Percentiles rank a stretch among this genome's conserved stretches.
Conservation (phyloP, 1,140 invertebrate genomes). For the Drosophila ironensis region DNA sequence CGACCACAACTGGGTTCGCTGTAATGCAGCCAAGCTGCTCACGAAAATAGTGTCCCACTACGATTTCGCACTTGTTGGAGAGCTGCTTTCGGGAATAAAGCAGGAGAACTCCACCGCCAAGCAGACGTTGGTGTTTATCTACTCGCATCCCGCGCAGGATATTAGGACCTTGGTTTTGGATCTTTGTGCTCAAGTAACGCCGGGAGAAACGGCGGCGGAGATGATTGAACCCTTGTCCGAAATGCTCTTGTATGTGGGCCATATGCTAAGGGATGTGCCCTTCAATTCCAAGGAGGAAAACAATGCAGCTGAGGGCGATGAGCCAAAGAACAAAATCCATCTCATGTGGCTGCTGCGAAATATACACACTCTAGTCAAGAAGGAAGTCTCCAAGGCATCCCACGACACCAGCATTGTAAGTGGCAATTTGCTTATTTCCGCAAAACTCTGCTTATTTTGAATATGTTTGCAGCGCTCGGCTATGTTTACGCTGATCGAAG, state of each 20-base stretch:
- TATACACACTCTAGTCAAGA: constrained; percentile 85
- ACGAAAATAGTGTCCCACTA: constrained; percentile 87
- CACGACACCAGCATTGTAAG: constrained; percentile 83
- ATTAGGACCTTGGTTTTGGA: constrained; percentile 88
- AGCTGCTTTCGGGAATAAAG: constrained; percentile 60
- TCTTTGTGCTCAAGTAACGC: constrained; percentile 88
- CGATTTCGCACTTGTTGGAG: constrained; percentile 83
- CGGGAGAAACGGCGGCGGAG: constrained; percentile 83
- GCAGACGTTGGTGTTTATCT: constrained; percentile 84
- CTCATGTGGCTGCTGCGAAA: constrained; percentile 84
- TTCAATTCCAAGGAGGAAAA: constrained; percentile 64
- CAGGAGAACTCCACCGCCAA: constrained; percentile 9
- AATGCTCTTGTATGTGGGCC: constrained; percentile 88
- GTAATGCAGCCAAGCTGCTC: constrained; percentile 88
- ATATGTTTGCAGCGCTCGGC: constrained; percentile 83
- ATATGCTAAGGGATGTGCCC: constrained; percentile 84
- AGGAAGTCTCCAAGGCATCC: constrained; percentile 84
- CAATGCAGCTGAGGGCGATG: constrained; percentile 10
- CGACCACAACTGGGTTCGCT: constrained; percentile 87
- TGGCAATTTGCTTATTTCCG: too few relatives aligned
- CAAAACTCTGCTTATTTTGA: constrained; percentile 13
- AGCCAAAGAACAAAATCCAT: constrained; percentile 69
- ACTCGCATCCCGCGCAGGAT: constrained; percentile 84
- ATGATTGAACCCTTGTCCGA: constrained; percentile 88
- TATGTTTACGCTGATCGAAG: constrained; percentile 89